Evolutionary conservation across 2,888 invertebrate genomes (phyloP).

Genomic region (Drosophila testacea): DNA sequence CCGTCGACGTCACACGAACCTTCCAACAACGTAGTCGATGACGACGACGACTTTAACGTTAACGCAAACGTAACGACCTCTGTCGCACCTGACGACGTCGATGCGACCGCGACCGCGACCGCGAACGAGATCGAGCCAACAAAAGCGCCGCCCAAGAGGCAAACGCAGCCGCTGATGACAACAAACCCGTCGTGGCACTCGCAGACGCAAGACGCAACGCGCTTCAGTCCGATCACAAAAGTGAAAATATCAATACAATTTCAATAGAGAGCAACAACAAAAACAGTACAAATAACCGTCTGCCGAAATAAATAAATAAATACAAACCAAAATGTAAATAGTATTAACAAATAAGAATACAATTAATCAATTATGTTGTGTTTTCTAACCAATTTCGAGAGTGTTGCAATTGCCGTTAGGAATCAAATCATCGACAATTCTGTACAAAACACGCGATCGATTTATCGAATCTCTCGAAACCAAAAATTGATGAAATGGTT

Average conservation of each 20-base stretch:
- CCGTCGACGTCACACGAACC: slow-evolving; percentile 51
- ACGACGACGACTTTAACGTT: slow-evolving; percentile 30
- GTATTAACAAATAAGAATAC: slow-evolving; percentile 29
- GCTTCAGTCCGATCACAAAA: slow-evolving; percentile 56
- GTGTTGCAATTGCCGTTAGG: slow-evolving; percentile 16
- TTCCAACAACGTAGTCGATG: slow-evolving; percentile 31
- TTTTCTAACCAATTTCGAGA: slow-evolving; percentile 7
- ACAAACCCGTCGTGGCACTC: slow-evolving; percentile 80
- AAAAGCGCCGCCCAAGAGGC: slow-evolving; percentile 78
- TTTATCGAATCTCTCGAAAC: background rate
- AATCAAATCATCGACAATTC: background rate
- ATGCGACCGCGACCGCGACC: slow-evolving; percentile 33
- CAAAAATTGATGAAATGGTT: background rate
- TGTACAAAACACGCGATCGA: slow-evolving; percentile 1
- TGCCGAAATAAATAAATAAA: slow-evolving; percentile 11
- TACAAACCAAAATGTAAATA: slow-evolving; percentile 41
- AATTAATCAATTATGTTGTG: slow-evolving; percentile 26
- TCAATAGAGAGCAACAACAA: slow-evolving; percentile 19
- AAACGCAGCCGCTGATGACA: slow-evolving; percentile 72
- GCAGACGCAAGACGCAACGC: slow-evolving; percentile 75
- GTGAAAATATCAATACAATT: slow-evolving; percentile 61
- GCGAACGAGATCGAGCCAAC: slow-evolving; percentile 77
- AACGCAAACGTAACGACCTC: slow-evolving; percentile 54
- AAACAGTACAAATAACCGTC: slow-evolving; percentile 8
- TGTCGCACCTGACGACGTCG: slow-evolving; percentile 46